These are phyloP conservation scores for Drosophila mimica DNA, from an alignment of 2,888 invertebrate genomes.

Conservation along the genomic window DNA sequence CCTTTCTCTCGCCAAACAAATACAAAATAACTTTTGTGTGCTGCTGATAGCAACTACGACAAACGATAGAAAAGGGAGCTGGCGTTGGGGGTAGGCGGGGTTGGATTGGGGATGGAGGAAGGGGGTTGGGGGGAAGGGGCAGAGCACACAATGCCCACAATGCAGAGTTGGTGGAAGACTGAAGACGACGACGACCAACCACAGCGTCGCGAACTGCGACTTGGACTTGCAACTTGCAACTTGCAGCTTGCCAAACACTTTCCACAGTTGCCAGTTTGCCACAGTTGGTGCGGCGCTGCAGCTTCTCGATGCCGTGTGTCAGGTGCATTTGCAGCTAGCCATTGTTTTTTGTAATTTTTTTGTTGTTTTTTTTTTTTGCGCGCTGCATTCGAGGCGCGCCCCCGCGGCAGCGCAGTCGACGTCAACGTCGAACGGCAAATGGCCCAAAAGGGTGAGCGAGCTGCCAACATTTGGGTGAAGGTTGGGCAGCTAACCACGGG, in stretches of 20 bases:
- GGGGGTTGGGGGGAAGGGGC: background rate
- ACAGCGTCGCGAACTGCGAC: constrained; percentile 48
- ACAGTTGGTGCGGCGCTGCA: constrained; percentile 28
- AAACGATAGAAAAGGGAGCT: constrained; percentile 8
- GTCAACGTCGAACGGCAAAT: constrained; percentile 3
- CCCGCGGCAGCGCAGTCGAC: constrained; percentile 56
- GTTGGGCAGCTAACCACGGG: constrained; percentile 24
- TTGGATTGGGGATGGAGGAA: too few relatives aligned
- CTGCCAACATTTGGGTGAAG: constrained; percentile 56
- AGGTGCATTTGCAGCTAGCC: constrained; percentile 64
- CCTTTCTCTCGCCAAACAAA: constrained; percentile 79
- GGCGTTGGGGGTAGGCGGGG: background rate
- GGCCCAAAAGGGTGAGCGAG: constrained; percentile 54
- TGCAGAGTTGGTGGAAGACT: constrained; percentile 5
- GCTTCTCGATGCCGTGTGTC: constrained; percentile 33
- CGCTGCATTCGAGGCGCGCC: constrained; percentile 52
- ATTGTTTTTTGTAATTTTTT: constrained; percentile 49
- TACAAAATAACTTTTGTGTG: constrained; percentile 70
- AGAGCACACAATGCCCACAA: constrained; percentile 27
- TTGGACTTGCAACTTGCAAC: constrained; percentile 42
- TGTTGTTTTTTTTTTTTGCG: background rate
- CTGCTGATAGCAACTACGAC: constrained; percentile 50
- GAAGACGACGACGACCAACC: constrained; percentile 60
- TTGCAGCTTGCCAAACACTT: constrained; percentile 52
- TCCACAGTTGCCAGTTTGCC: constrained; percentile 38